These are phyloP conservation scores for Pachycephus smyrnensis DNA, from an alignment of 2,888 invertebrate genomes.

Conservation along the genomic window DNA sequence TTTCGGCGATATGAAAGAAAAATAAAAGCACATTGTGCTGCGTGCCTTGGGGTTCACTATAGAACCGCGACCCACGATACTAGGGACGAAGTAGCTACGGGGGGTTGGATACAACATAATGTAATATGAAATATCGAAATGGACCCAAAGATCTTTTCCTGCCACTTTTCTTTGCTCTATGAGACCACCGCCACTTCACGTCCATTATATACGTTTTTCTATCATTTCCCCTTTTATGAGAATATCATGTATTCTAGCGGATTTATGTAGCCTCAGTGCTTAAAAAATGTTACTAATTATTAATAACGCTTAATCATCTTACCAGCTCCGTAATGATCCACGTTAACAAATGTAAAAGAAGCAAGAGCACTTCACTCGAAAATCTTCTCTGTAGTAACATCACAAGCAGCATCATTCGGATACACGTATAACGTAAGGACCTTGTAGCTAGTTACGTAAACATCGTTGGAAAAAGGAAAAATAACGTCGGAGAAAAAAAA, in stretches of 20 bases:
- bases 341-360: background rate
- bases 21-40: constrained; percentile 21
- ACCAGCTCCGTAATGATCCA: background rate
- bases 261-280: background rate
- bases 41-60: constrained; percentile 9
- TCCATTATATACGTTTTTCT: background rate
- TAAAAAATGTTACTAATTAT: background rate
- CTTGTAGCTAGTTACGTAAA: background rate
- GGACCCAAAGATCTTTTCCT: background rate
- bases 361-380: background rate
- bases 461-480: background rate
- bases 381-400: background rate
- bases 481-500: background rate
- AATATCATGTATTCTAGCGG: background rate
- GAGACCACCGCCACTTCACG: background rate
- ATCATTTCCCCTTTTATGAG: background rate
- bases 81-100: background rate
- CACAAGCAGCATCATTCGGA: background rate
- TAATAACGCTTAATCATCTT: background rate
- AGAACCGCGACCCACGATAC: background rate
- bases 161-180: background rate
- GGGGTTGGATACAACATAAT: background rate
- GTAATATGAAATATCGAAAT: background rate
- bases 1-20: constrained; percentile 12
- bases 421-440: background rate